Conservation (phyloP, 2,888 invertebrate species). For the Charanyca ferruginea region DNA sequence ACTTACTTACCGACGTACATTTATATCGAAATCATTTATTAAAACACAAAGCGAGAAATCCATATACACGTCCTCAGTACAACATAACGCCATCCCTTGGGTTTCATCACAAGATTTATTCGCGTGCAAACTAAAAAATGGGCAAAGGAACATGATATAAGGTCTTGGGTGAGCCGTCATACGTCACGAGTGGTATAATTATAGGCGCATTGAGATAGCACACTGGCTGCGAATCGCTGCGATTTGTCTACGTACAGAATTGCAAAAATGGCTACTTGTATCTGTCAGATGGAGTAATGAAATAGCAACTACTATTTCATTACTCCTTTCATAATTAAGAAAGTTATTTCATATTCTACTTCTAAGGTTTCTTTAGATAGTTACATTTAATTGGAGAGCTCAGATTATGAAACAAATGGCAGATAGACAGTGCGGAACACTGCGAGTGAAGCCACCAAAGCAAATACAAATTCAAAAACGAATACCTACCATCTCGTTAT, state of each 20-base stretch:
- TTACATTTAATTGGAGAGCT: too few species aligned
- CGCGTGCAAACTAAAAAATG: slow-evolving; percentile 78
- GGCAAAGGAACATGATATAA: slow-evolving; percentile 76
- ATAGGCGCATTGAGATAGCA: slow-evolving; percentile 53
- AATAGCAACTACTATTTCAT: too few species aligned
- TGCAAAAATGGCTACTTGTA: slow-evolving; percentile 49
- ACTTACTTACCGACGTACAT: neutral
- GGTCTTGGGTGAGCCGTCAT: slow-evolving; percentile 67
- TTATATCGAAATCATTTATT: neutral
- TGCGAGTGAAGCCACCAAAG: too few species aligned
- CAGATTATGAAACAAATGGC: too few species aligned
- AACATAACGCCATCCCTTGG: slow-evolving; percentile 61
- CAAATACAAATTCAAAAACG: too few species aligned
- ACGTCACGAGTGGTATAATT: slow-evolving; percentile 72
- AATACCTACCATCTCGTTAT: too few species aligned
- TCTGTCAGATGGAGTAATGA: slow-evolving; percentile 40
- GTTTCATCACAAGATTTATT: slow-evolving; percentile 77
- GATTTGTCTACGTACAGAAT: slow-evolving; percentile 44
- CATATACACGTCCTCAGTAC: neutral
- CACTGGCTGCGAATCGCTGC: slow-evolving; percentile 49
- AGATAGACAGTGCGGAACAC: too few species aligned
- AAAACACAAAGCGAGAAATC: slow-evolving; percentile 2
- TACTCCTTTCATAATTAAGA: slow-evolving; percentile 17
- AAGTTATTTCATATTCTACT: neutral
- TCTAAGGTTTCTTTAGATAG: neutral